Evolutionary conservation across 2,888 invertebrate genomes (phyloP), one percentile per base, ranked within the genome.

Genomic region (Drosophila diplacantha): DNA sequence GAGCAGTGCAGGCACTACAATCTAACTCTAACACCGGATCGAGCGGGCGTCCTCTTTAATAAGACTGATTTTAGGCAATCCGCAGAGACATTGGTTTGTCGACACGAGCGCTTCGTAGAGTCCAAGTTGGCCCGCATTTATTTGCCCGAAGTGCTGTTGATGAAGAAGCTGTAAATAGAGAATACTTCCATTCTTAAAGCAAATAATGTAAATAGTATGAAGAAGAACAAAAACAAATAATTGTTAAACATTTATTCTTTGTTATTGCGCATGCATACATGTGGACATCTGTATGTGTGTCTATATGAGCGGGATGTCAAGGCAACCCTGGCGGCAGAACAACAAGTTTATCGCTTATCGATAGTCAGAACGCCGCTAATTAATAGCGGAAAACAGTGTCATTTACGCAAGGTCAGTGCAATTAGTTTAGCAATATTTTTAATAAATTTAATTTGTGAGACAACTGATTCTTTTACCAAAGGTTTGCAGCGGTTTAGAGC

Each of bases 41-140:
- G 85, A 16, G 72, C 73, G 44, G 72, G 81, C 14, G 71, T 90
- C 18, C 78, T 80, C 53, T 90, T 90, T 75, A 83, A 85, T 61
- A 89, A 88, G 80, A 67, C 66, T 20, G 85, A 85, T 47, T 90
- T 90, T 43, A 86, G 88, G 31, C 32, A 31, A 6, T 66, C 71
- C 11, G 66, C 60, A n/a, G 61, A 63, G 5, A 22, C 62, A 26
- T 24, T 74, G 1, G 81, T 76, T 44, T 54, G 70, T 3, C 76
- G 61, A 18, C 77, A 79, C 8, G 83, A 87, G 62, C 46, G 72
- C 11, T 86, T 85, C 69, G 85, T 87, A 16, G 87, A 88, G 20
- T 68, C 76, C 11, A 87, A 88, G 68, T 50, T 88, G 11, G 74
- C 75, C 18, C 71, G 71, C 29, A 69, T 85, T 44, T 84, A 85